phyloP scores from a whole-genome alignment of 2,113 vertebrate species.

The Hucho hucho region DNA sequence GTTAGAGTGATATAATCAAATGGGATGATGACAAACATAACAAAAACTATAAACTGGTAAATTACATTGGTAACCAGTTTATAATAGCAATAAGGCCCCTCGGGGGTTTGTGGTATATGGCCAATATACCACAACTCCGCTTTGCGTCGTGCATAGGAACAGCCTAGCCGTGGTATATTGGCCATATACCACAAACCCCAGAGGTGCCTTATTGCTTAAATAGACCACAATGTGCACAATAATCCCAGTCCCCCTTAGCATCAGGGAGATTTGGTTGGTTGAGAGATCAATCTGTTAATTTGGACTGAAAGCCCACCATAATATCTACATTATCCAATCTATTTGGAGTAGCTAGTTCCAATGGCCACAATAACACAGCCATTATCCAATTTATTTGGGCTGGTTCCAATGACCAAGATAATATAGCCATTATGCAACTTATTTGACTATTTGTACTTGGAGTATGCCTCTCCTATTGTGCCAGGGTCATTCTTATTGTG shows the following conservation, averaged over 20 bases:
- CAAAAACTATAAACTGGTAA: too few species aligned
- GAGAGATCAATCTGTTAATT: neutral
- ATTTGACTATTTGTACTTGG: constrained; percentile 37
- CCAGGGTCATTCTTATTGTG: constrained; percentile 30
- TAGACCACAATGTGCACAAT: neutral
- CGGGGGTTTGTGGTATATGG: too few species aligned
- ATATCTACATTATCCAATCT: constrained; percentile 13
- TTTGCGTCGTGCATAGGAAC: too few species aligned
- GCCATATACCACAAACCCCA: too few species aligned
- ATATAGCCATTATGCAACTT: constrained; percentile 40
- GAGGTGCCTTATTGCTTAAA: neutral
- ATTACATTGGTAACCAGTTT: too few species aligned
- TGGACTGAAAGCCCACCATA: neutral
- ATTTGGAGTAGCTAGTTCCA: constrained; percentile 22
- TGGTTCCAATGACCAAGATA: constrained; percentile 10
- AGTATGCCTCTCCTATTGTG: constrained; percentile 34
- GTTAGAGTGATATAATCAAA: too few species aligned
- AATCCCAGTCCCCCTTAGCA: neutral
- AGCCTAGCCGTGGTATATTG: too few species aligned
- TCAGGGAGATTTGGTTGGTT: neutral
- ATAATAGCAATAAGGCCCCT: too few species aligned
- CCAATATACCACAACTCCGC: too few species aligned
- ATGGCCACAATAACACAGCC: neutral
- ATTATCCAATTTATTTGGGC: constrained; percentile 29
- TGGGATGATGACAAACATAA: too few species aligned